These are phyloP conservation scores for Mycteria americana DNA, from an alignment of 2,797 vertebrate species.

Conservation along the genomic window DNA sequence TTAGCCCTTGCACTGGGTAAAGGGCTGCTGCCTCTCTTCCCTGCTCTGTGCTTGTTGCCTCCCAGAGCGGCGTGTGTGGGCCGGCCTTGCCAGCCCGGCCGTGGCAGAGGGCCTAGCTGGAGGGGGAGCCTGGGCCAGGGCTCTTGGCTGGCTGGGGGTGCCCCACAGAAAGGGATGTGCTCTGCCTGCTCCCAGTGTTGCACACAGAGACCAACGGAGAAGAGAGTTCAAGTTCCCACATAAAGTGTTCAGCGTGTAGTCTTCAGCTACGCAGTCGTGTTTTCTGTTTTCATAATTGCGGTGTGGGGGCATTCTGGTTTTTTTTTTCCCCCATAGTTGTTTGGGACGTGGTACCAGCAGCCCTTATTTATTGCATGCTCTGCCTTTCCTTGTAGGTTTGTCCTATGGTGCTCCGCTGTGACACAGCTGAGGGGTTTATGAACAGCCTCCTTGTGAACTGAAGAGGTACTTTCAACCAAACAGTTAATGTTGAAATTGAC, in stretches of 20 bases:
- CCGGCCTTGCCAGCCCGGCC: too few relatives aligned
- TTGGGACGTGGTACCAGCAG: neutral
- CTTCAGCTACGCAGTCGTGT: fast-evolving
- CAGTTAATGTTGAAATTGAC: neutral
- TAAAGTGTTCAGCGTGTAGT: fast-evolving
- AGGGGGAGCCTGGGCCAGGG: fast-evolving
- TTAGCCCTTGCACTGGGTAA: fast-evolving
- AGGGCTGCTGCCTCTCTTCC: too few relatives aligned
- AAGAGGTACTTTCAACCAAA: neutral
- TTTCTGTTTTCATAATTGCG: neutral
- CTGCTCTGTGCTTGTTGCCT: fast-evolving
- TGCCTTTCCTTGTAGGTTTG: neutral
- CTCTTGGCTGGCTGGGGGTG: fast-evolving
- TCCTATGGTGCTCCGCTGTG: neutral
- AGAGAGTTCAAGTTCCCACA: neutral
- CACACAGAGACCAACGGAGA: fast-evolving
- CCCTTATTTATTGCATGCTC: neutral
- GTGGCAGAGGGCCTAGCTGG: neutral
- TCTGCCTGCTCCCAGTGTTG: fast-evolving
- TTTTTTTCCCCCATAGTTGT: neutral
- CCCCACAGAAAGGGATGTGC: fast-evolving
- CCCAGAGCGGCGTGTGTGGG: neutral
- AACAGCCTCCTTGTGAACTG: neutral
- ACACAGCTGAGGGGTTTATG: neutral
- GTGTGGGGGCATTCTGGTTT: fast-evolving